A percentile compares a stretch with the other conserved stretches of the same genome.
These are phyloP conservation scores for Dicerorhinus sumatrensis DNA, from an alignment of 2,113 vertebrate species.

Conservation along the genomic window DNA sequence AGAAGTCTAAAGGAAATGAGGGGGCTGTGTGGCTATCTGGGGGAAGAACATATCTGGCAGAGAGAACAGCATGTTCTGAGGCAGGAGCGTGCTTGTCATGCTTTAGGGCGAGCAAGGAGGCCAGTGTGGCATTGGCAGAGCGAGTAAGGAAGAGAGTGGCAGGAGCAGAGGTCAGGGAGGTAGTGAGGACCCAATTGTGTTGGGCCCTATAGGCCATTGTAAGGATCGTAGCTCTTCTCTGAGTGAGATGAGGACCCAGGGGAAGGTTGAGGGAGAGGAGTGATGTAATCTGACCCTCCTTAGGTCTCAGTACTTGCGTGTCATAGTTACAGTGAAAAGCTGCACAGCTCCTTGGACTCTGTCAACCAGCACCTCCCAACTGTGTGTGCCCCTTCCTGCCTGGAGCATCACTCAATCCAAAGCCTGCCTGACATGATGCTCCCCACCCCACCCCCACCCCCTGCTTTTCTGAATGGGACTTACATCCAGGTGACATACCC, in stretches of 20 bases:
- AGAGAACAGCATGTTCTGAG: neutral
- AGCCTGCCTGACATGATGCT: neutral
- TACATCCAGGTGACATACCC: neutral
- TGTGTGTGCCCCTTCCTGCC: too few relatives aligned
- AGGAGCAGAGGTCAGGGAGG: neutral
- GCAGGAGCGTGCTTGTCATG: neutral
- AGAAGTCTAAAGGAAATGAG: neutral
- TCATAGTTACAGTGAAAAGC: neutral
- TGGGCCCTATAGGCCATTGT: neutral
- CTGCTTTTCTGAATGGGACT: neutral
- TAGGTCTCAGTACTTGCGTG: neutral
- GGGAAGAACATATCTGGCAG: neutral
- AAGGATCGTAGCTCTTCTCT: neutral
- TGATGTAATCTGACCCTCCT: neutral
- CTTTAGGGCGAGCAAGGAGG: neutral
- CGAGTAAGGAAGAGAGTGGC: neutral
- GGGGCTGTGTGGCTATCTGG: neutral
- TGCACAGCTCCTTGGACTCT: neutral
- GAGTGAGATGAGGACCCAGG: neutral
- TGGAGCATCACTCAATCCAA: neutral
- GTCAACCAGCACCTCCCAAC: neutral
- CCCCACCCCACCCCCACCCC: accelerated
- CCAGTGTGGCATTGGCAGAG: neutral
- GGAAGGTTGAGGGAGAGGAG: neutral
- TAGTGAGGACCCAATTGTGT: neutral